Base-by-base conservation (phyloP, 1,140 invertebrate genomes). In the Zaprionus kolodkinae region DNA sequence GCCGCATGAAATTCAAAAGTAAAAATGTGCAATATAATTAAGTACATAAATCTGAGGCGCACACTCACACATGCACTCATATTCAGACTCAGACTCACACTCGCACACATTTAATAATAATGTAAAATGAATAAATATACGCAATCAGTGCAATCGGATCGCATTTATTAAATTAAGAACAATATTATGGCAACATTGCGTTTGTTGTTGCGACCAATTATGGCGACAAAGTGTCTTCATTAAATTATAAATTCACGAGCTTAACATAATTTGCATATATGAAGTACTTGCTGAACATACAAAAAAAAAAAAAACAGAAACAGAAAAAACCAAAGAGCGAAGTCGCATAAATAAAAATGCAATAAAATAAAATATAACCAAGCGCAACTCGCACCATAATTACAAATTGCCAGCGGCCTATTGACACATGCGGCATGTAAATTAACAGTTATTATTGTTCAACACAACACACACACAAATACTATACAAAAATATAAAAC, bases 211-310 rank as follows among this genome's bases (percentile, higher is more conserved):
- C 61, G 77, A 72, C 85, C 84, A 88, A 88, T 88, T 88, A 88
- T 88, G 84, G 84, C 85, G 67, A 88, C 85, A 88, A 88, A 88
- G 84, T 88, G 85, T 88, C 84, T 88, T 88, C 84, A 88, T 88
- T 88, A 88, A 89, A 88, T 88, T 88, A 88, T 88, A 88, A 84
- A 88, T 88, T 88, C 84, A 88, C 66, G 81, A 89, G 85, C 84
- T 88, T 89, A 88, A 88, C 84, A 88, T 84, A 75, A 88, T 88
- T 88, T 88, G 84, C 84, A 89, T 84, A 84, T 84, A 88, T 88
- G 71, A 78, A 84, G 85, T 88, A 89, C 85, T 89, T 88, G 88
- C 74, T 70, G 85, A 50, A 50, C 38, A 66, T 73, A 69, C 60
- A 52, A 71, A 67, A 57, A 55, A 59, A 52, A 6, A 4, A 73